phyloP scores from a whole-genome alignment of 1,140 invertebrate species.

The Zaprionus ornatus region DNA sequence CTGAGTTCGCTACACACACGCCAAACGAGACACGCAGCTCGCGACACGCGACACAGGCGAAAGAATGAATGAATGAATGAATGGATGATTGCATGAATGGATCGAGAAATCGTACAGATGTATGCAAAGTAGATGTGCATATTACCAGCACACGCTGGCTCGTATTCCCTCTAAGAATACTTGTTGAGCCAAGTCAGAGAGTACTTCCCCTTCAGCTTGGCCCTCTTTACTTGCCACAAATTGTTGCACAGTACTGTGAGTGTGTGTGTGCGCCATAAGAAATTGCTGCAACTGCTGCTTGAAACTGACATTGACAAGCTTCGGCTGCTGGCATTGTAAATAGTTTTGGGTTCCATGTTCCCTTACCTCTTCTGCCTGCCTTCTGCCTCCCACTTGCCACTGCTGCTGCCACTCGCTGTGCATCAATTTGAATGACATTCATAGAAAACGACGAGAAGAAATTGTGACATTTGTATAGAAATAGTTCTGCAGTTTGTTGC shows the following conservation, averaged over 20 bases:
- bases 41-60: constrained; percentile 28
- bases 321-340: constrained; percentile 38
- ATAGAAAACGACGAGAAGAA: constrained; percentile 67
- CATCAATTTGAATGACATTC: constrained; percentile 82
- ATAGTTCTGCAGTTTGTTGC: constrained; percentile 71
- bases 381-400: neutral
- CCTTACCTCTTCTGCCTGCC: neutral
- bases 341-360: constrained; percentile 43
- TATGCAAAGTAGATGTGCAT: constrained; percentile 68
- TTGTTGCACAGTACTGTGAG: neutral
- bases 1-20: constrained; percentile 26
- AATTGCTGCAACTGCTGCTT: constrained; percentile 75
- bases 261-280: constrained; percentile 30
- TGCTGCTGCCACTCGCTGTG: constrained; percentile 48
- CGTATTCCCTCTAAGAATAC: constrained; percentile 29
- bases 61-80: constrained; percentile 55
- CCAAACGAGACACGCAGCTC: neutral
- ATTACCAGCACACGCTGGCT: neutral
- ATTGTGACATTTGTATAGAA: constrained; percentile 79
- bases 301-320: constrained; percentile 72
- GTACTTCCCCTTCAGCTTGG: neutral
- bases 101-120: constrained; percentile 53
- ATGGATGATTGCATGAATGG: constrained; percentile 54
- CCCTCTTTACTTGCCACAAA: neutral
- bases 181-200: constrained; percentile 62